Evolutionary conservation across 2,888 invertebrate species (phyloP), one percentile per base, ranked within the genome.

Genomic region (Xanthia togata): DNA sequence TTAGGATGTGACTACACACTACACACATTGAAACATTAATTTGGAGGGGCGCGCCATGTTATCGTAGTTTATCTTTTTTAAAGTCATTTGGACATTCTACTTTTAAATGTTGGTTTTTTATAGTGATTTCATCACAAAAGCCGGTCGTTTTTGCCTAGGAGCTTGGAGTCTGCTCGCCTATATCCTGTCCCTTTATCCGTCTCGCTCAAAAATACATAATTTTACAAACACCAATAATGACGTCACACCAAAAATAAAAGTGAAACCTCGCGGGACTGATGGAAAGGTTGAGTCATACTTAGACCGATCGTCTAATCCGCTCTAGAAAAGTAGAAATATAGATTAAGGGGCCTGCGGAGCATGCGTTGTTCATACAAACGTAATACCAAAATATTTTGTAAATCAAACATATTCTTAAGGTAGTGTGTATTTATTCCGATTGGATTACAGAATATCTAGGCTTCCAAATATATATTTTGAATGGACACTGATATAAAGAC

Each of bases 241-340:
- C 72, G 67, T 83, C 70, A 71, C 53, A 50, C 31, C 53, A 59
- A 14, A 73, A 64, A 60, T 65, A 26, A n/a, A n/a, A n/a, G 53
- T 70, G n/a, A n/a, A 70, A 31, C 75, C 12, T 55, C 62, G 60
- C 76, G 20, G 35, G 55, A 74, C 67, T 76, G 76, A 75, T 65
- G n/a, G 71, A 64, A 38, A 74, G 47, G 31, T 78, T 80, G 74
- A 82, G 74, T 87, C 81, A 81, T 63, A 38, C 38, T 53, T 73
- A 73, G 67, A 79, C 59, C 55, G 65, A 78, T 74, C 38, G 65
- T 78, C 72, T 70, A 65, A 84, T 79, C 79, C 31, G 86, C 31
- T 85, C 83, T 78, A 83, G 77, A 77, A 82, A 88, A 82, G 82
- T 82, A 86, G 83, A 83, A n/a, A n/a, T n/a, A n/a, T n/a, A n/a